Evolutionary conservation across 2,888 invertebrate species (phyloP).

Genomic region (Cerastoderma edule): DNA sequence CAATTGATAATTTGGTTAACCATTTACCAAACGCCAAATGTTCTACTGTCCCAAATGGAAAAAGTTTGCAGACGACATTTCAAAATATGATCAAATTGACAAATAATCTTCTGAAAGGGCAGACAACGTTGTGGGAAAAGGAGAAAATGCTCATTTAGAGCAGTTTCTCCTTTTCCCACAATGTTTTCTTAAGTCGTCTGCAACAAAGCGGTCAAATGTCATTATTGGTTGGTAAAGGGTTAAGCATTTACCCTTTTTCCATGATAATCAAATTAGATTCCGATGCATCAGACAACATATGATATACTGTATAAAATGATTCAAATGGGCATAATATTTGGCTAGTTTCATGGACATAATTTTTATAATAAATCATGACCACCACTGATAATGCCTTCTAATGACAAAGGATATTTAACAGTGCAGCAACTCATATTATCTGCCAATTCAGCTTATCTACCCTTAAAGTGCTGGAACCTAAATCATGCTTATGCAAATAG

Average conservation of each 20-base stretch:
- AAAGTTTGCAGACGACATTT: too few relatives aligned
- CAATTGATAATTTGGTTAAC: too few relatives aligned
- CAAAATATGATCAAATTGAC: too few relatives aligned
- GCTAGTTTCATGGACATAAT: not conserved
- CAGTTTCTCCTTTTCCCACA: not conserved
- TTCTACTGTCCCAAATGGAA: too few relatives aligned
- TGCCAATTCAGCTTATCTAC: too few relatives aligned
- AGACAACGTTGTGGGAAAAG: constrained; percentile 1
- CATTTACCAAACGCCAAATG: too few relatives aligned
- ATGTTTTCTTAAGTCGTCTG: too few relatives aligned
- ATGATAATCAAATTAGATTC: not conserved
- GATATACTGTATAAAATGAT: not conserved
- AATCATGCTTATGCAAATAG: too few relatives aligned
- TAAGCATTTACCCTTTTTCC: not conserved
- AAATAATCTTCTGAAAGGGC: too few relatives aligned
- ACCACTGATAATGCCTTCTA: not conserved
- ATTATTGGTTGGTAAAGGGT: not conserved
- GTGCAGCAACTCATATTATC: not conserved
- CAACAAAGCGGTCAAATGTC: too few relatives aligned
- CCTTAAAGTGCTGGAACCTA: too few relatives aligned
- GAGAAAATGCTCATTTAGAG: not conserved
- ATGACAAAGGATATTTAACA: not conserved
- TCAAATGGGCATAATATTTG: not conserved
- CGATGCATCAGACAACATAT: not conserved
- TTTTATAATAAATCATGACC: not conserved